Evolutionary conservation across 1,140 invertebrate species (phyloP).

Genomic region (Anoplolepis gracilipes): DNA sequence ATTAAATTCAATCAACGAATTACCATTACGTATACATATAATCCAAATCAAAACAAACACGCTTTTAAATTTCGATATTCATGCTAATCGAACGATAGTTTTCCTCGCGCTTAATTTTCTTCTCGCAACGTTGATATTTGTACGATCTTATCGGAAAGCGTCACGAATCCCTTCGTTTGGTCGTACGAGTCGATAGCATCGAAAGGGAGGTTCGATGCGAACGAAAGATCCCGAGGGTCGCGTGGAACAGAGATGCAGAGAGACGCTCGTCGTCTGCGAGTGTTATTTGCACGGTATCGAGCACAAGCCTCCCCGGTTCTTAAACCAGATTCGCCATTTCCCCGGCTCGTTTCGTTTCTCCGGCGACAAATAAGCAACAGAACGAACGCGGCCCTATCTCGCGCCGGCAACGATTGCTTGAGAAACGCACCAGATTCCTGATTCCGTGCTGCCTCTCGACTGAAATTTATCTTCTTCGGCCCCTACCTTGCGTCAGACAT

Average conservation of each 20-base stretch:
- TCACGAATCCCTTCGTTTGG: constrained; percentile 41
- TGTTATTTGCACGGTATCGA: constrained; percentile 76
- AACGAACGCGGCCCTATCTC: constrained; percentile 72
- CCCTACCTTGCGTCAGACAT: constrained; percentile 36
- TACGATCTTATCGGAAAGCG: constrained; percentile 28
- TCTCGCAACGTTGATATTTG: constrained; percentile 14
- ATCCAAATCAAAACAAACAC: neutral
- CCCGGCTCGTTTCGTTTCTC: constrained; percentile 74
- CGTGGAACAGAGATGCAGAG: constrained; percentile 6
- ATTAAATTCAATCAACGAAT: neutral
- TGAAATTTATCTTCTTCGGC: constrained; percentile 74
- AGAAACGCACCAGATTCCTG: constrained; percentile 70
- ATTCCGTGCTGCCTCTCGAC: constrained; percentile 55
- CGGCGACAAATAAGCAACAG: constrained; percentile 75
- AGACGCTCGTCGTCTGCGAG: constrained; percentile 61
- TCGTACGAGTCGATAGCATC: constrained; percentile 66
- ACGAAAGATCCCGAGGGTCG: constrained; percentile 50
- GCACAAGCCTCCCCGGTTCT: constrained; percentile 41
- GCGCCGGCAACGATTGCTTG: constrained; percentile 61
- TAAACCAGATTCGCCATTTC: constrained; percentile 64
- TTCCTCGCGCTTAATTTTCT: constrained; percentile 13
- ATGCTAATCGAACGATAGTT: neutral
- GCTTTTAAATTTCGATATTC: neutral
- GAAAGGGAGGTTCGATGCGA: constrained; percentile 57
- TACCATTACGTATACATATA: neutral